These are phyloP conservation scores for Diplazon laetatorius DNA, from an alignment of 2,888 invertebrate genomes.

Conservation along the genomic window DNA sequence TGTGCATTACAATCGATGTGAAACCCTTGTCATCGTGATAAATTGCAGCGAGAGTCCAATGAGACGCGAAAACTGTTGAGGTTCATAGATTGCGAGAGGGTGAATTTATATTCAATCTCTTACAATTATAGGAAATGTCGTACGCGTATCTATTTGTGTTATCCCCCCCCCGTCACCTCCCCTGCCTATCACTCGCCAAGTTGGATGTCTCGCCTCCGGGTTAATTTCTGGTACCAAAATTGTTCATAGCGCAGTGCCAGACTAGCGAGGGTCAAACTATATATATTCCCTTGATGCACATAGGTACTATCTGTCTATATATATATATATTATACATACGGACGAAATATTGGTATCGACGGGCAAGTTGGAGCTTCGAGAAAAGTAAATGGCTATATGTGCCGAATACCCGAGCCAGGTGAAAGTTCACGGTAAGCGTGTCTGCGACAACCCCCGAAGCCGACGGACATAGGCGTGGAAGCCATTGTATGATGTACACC, in stretches of 20 bases:
- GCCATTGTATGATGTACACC: background rate
- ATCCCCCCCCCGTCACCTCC: background rate
- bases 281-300: background rate
- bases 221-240: constrained; percentile 35
- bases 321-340: too few species aligned
- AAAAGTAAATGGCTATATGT: constrained; percentile 2
- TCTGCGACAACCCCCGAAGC: constrained; percentile 23
- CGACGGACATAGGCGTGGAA: background rate
- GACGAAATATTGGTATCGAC: too few species aligned
- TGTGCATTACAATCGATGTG: background rate
- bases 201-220: constrained; percentile 14
- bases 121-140: background rate
- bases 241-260: constrained; percentile 30
- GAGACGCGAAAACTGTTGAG: constrained; percentile 32
- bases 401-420: constrained; percentile 14
- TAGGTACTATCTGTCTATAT: constrained; percentile 21
- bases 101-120: constrained; percentile 5
- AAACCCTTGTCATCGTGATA: background rate
- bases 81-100: constrained; percentile 16
- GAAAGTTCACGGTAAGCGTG: constrained; percentile 44
- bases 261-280: constrained; percentile 15
- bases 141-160: background rate
- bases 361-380: constrained; percentile 15
- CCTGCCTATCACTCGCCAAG: too few species aligned
- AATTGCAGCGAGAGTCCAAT: constrained; percentile 28